A percentile compares a stretch with the other conserved stretches of the same genome.
Evolutionary conservation across 2,888 invertebrate species (phyloP).

Genomic region (Pollenia griseotomentosa): DNA sequence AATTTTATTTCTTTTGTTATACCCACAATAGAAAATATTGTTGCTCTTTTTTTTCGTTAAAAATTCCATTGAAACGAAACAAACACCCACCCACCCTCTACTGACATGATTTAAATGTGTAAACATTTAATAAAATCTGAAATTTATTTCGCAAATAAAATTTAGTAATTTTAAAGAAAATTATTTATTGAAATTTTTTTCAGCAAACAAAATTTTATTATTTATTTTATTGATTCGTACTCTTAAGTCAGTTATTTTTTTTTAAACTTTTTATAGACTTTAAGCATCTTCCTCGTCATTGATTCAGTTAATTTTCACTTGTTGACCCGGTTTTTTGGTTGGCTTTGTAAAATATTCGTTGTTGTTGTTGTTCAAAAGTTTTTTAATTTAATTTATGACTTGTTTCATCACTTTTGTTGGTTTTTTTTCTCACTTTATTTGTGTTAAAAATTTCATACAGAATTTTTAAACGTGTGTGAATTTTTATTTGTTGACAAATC

Average conservation of each 20-base stretch:
- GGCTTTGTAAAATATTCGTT: not conserved
- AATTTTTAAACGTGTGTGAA: not conserved
- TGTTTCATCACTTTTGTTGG: slow-evolving; percentile 19
- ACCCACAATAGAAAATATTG: no score
- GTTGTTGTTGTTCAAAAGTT: slow-evolving; percentile 35
- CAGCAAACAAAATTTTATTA: no score
- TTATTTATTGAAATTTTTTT: no score
- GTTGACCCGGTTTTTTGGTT: slow-evolving; percentile 62
- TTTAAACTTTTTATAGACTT: slow-evolving; percentile 6
- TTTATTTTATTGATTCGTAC: not conserved
- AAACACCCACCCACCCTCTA: no score
- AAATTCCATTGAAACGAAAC: no score
- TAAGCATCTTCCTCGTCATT: slow-evolving; percentile 45
- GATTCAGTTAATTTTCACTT: slow-evolving; percentile 56
- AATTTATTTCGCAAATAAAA: not conserved
- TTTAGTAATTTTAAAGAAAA: no score
- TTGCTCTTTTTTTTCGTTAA: no score
- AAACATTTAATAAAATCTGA: not conserved
- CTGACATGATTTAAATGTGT: no score
- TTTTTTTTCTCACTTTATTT: slow-evolving; percentile 4
- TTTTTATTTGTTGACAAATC: slow-evolving; percentile 39
- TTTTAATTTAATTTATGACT: slow-evolving; percentile 58
- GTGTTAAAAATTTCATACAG: slow-evolving; percentile 20
- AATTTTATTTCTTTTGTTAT: no score
- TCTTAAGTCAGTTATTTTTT: slow-evolving; percentile 2